A percentile compares a stretch with the other conserved stretches of the same genome.
Conservation (phyloP, 2,888 invertebrate species). For the Acronicta alni region DNA sequence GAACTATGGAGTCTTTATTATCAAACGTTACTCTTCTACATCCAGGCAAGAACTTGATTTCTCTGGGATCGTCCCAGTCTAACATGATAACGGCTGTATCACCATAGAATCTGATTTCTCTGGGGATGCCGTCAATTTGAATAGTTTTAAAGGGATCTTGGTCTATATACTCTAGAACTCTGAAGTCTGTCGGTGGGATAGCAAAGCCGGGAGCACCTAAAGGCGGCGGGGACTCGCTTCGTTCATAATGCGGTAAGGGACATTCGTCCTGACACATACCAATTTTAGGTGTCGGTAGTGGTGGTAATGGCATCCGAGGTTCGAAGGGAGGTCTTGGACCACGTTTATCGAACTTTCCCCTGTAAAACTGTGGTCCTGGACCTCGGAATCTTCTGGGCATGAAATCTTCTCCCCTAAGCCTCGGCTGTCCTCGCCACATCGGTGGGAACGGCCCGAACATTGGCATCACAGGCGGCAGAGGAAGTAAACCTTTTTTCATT, state of each 20-base stretch:
- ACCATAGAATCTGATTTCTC: slow-evolving; percentile 96
- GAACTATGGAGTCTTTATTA: slow-evolving; percentile 91
- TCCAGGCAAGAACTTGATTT: slow-evolving; percentile 95
- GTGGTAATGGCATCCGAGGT: slow-evolving; percentile 68
- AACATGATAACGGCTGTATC: slow-evolving; percentile 95
- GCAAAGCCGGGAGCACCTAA: slow-evolving; percentile 77
- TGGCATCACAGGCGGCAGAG: slow-evolving; percentile 74
- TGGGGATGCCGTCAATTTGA: slow-evolving; percentile 93
- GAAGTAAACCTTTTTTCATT: slow-evolving; percentile 60
- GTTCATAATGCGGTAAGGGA: slow-evolving; percentile 77
- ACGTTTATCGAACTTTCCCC: slow-evolving; percentile 77
- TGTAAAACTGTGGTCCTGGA: slow-evolving; percentile 71
- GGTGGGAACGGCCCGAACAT: slow-evolving; percentile 68
- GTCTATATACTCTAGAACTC: slow-evolving; percentile 81
- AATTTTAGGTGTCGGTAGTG: slow-evolving; percentile 75
- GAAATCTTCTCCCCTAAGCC: slow-evolving; percentile 77
- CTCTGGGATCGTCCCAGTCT: slow-evolving; percentile 95
- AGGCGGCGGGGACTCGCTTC: slow-evolving; percentile 75
- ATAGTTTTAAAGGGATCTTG: slow-evolving; percentile 93
- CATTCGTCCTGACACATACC: slow-evolving; percentile 79
- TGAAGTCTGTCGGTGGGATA: slow-evolving; percentile 79
- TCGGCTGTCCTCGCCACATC: slow-evolving; percentile 74
- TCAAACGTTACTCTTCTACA: slow-evolving; percentile 93
- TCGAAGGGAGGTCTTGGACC: slow-evolving; percentile 71
- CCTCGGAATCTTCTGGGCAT: slow-evolving; percentile 77